Base-by-base conservation (phyloP, 2,888 invertebrate genomes). In the Eulithis prunata region DNA sequence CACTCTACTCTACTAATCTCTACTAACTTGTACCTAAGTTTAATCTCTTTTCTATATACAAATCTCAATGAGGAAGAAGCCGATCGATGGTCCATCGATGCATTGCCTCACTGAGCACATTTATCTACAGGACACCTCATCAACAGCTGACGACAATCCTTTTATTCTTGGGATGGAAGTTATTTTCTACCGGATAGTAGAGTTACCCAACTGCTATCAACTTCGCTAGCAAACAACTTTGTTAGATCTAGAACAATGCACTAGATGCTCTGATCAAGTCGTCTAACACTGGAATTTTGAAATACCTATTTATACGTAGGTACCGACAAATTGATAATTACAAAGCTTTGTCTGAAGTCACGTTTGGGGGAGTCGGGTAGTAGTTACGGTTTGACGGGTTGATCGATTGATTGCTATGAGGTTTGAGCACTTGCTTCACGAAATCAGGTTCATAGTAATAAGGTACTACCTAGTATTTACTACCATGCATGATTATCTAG, bases 241-340 rank as follows among this genome's bases (percentile, higher is more conserved):
- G 82, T 85, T 81, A 84, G 79, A 79, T 77, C 79, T 78, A 76
- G 71, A 71, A 64, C 73, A 70, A 67, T 68, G 62, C 70, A 68
- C 69, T 55, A 58, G 66, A 59, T 64, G 54, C 57, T 49, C 68
- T 68, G 65, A 64, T 66, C 61, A 66, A 58, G 54, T 66, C 45
- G 46, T 66, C 52, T 57, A 56, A 56, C 66, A 52, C 64, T 57
- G 52, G 60, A 78, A 80, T 86, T 81, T 83, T 78, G 84, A 79
- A 88, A 84, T 74, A 60, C 28, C 14, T 49, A 56, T 32, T 13
- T 4, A 6, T 32, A 32, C 32, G 3, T 57, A 74, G 70, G 21
- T 71, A 75, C 74, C 75, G 71, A 72, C 76, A 81, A 82, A 85
- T 86, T 76, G 79, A 81, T 87, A 87, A 87, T 87, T 86, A 84